phyloP scores from a whole-genome alignment of 1,140 invertebrate species.

The Holotrichia oblita region DNA sequence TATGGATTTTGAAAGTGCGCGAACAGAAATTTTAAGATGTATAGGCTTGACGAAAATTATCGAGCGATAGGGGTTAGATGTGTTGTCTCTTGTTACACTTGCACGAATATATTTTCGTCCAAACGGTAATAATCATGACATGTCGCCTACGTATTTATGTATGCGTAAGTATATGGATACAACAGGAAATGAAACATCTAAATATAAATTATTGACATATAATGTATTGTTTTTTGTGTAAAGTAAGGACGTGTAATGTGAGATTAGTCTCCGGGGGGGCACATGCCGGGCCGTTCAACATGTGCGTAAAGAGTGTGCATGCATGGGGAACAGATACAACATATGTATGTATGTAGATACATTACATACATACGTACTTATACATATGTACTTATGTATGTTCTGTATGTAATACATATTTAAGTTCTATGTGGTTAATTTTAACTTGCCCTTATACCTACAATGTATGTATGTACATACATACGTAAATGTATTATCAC shows the following conservation, averaged over 20 bases:
- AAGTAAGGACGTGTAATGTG: conserved; percentile 1
- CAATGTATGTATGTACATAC: neutral
- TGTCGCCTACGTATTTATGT: too few species aligned
- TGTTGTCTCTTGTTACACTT: too few species aligned
- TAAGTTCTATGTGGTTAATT: too few species aligned
- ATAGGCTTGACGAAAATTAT: too few species aligned
- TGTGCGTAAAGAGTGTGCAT: neutral
- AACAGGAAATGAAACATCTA: neutral
- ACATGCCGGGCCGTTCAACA: neutral
- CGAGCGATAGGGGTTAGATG: too few species aligned
- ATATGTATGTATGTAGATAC: neutral
- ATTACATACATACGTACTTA: neutral
- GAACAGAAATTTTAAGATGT: too few species aligned
- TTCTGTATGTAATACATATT: too few species aligned
- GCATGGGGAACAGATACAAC: neutral
- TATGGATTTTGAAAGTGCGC: too few species aligned
- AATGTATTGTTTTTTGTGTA: neutral
- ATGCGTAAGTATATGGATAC: neutral
- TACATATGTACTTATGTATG: neutral
- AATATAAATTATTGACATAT: neutral
- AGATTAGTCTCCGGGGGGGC: conserved; percentile 10
- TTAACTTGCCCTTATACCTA: too few species aligned
- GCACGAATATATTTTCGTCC: too few species aligned
- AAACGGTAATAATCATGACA: too few species aligned
- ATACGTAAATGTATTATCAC: too few species aligned